Conservation (phyloP, 2,797 vertebrate genomes). For the Catostomus latipinnis region DNA sequence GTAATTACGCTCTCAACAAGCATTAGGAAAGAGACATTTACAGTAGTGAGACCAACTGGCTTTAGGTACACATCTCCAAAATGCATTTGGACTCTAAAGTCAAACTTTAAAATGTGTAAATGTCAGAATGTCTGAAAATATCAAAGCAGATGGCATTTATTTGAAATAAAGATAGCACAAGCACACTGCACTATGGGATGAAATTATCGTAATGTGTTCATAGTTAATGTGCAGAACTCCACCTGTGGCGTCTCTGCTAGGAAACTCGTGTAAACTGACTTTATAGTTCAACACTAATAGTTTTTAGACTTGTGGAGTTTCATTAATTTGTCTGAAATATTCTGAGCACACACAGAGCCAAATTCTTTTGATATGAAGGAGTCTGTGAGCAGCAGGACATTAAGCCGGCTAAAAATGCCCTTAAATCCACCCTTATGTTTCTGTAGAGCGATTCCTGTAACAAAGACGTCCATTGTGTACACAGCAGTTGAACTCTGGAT, state of each 20-base stretch:
- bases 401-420: slow-evolving; percentile 49
- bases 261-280: no score
- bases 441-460: slow-evolving; percentile 1
- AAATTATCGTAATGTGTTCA: no score
- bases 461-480: slow-evolving; percentile 42
- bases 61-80: background rate
- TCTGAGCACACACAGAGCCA: background rate
- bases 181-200: no score
- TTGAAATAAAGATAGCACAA: no score
- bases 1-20: background rate
- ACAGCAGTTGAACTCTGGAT: background rate
- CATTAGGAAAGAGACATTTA: background rate
- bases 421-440: slow-evolving; percentile 38
- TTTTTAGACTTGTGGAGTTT: background rate
- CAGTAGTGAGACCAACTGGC: background rate
- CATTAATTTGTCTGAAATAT: background rate
- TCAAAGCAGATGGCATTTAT: no score
- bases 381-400: slow-evolving; percentile 20
- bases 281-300: background rate
- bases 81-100: no score
- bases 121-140: no score
- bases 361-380: slow-evolving; percentile 26
- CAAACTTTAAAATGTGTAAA: no score
- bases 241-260: no score
- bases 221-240: no score